A percentile compares a stretch with the other conserved stretches of the same genome.
phyloP scores from a whole-genome alignment of 1,140 invertebrate genomes.

The Palaemon carinicauda region DNA sequence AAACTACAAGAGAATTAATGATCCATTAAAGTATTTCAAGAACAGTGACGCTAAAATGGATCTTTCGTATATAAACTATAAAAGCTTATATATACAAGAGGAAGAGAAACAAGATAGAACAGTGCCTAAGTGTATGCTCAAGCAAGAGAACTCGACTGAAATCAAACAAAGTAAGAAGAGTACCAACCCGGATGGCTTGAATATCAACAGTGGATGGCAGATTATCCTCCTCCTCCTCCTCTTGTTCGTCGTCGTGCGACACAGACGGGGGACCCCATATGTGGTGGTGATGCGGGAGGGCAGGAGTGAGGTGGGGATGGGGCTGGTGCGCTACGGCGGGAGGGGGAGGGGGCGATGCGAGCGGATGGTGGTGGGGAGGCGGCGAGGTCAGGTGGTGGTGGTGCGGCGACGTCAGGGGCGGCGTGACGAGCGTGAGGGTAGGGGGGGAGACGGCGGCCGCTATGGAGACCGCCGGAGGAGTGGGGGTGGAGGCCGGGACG shows the following conservation, averaged over 20 bases:
- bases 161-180: background rate
- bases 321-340: background rate
- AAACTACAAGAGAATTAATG: no score
- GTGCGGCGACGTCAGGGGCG: conserved; percentile 50
- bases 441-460: conserved; percentile 49
- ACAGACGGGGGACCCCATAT: conserved; percentile 36
- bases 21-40: no score
- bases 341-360: conserved; percentile 16
- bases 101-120: no score
- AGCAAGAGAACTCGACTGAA: no score
- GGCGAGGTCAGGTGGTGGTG: conserved; percentile 39
- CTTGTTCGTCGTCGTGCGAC: conserved; percentile 63
- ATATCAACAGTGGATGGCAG: conserved; percentile 74
- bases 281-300: conserved; percentile 36
- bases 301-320: background rate
- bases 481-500: conserved; percentile 46
- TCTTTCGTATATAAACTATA: no score
- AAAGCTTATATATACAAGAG: no score
- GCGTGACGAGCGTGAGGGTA: conserved; percentile 37
- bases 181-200: conserved; percentile 70
- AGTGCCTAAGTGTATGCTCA: no score
- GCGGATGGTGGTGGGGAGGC: conserved; percentile 44
- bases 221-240: conserved; percentile 70
- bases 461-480: conserved; percentile 48
- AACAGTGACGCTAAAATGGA: no score